A percentile compares a stretch with the other conserved stretches of the same genome.
Evolutionary conservation across 1,140 invertebrate species (phyloP).

Genomic region (Radopholus similis): DNA sequence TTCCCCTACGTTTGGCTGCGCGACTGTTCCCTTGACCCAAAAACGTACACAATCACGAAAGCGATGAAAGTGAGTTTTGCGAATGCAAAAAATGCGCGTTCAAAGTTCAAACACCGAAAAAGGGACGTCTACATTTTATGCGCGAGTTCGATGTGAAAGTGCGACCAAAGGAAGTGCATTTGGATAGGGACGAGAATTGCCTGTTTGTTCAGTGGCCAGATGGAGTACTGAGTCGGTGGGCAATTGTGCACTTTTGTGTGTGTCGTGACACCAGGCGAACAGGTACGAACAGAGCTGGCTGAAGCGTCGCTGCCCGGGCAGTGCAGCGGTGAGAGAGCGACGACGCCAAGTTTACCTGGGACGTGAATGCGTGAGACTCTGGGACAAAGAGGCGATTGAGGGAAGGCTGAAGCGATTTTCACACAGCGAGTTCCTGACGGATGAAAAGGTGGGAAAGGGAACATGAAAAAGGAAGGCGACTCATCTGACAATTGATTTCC

Average conservation of each 20-base stretch:
- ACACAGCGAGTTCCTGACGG: constrained; percentile 35
- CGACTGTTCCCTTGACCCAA: constrained; percentile 45
- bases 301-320: constrained; percentile 36
- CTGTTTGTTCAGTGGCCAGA: constrained; percentile 18
- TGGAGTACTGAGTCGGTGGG: constrained; percentile 22
- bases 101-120: too few relatives aligned
- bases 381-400: constrained; percentile 45
- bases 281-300: constrained; percentile 47
- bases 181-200: constrained; percentile 13
- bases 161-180: neutral
- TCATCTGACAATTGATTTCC: neutral
- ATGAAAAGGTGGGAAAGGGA: constrained; percentile 37
- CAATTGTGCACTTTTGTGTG: neutral
- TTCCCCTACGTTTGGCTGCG: constrained; percentile 54
- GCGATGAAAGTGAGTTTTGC: constrained; percentile 40
- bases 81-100: neutral
- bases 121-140: constrained; percentile 43
- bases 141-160: constrained; percentile 46
- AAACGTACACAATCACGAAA: constrained; percentile 42
- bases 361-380: constrained; percentile 20
- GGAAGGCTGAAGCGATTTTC: constrained; percentile 36
- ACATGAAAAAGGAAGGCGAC: neutral
- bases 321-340: constrained; percentile 13
- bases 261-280: neutral
- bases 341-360: constrained; percentile 42